A percentile compares a stretch with the other conserved stretches of the same genome.
These are phyloP conservation scores for Aspidiotus destructor DNA, from an alignment of 2,888 invertebrate species.

Conservation along the genomic window DNA sequence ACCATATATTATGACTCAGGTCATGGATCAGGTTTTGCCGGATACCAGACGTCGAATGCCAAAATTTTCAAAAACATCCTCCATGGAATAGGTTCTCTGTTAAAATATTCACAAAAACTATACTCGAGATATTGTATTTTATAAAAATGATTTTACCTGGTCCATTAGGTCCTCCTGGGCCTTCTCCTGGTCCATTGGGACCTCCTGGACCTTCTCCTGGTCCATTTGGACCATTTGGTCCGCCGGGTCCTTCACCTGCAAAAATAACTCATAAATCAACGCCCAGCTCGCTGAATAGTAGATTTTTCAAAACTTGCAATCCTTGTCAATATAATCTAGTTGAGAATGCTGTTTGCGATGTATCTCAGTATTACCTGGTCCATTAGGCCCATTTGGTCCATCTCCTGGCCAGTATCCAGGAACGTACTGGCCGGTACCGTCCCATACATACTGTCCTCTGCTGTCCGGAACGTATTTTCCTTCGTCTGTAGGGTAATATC, in stretches of 20 bases:
- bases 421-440: constrained; percentile 10
- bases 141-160: not conserved
- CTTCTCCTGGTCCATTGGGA: constrained; percentile 16
- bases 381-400: constrained; percentile 11
- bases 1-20: too few species aligned
- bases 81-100: too few species aligned
- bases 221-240: constrained; percentile 24
- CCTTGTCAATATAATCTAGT: too few species aligned
- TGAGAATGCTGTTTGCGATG: too few species aligned
- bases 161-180: constrained; percentile 15
- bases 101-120: too few species aligned
- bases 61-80: too few species aligned
- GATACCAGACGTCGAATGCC: too few species aligned
- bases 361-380: not conserved
- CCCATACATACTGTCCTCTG: constrained; percentile 3
- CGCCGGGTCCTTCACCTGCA: constrained; percentile 12
- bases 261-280: too few species aligned
- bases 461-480: constrained; percentile 1
- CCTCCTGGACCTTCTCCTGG: constrained; percentile 16
- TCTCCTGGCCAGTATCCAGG: not conserved
- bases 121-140: too few species aligned
- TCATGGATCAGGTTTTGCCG: too few species aligned
- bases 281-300: too few species aligned
- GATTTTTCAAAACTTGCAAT: too few species aligned
- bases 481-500: not conserved